Conservation (phyloP, 2,888 invertebrate genomes). For the Acronicta psi region DNA sequence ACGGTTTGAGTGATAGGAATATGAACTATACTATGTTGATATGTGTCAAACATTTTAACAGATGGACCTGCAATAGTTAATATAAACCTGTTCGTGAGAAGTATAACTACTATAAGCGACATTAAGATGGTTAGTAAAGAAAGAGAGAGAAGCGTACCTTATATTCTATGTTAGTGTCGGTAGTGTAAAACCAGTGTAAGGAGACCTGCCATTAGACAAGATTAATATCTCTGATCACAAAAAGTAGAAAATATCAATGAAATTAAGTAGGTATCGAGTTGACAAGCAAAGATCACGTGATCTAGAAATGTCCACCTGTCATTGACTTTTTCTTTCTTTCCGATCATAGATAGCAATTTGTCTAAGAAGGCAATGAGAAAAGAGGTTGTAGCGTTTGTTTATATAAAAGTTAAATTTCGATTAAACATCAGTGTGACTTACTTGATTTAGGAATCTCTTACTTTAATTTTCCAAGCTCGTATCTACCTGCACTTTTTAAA, state of each 20-base stretch:
- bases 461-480: conserved; percentile 51
- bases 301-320: conserved; percentile 12
- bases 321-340: conserved; percentile 13
- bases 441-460: conserved; percentile 10
- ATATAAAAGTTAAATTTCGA: conserved; percentile 6
- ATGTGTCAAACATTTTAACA: conserved; percentile 80
- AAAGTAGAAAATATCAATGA: conserved; percentile 18
- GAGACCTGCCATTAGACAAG: conserved; percentile 12
- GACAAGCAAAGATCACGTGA: not conserved
- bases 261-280: conserved; percentile 11
- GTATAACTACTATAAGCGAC: conserved; percentile 99
- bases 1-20: conserved; percentile 10
- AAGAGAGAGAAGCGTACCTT: conserved; percentile 5
- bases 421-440: conserved; percentile 7
- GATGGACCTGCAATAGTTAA: conserved; percentile 99
- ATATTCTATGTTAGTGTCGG: conserved; percentile 41
- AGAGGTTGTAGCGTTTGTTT: conserved; percentile 60
- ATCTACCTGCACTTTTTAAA: conserved; percentile 39
- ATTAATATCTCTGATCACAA: conserved; percentile 9
- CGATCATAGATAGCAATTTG: conserved; percentile 22
- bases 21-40: conserved; percentile 35
- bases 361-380: conserved; percentile 19
- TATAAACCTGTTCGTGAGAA: conserved; percentile 99
- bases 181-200: conserved; percentile 22
- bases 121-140: conserved; percentile 98